Percentiles rank a stretch among this genome's conserved stretches.
Evolutionary conservation across 2,888 invertebrate species (phyloP).

Genomic region (Xylophagus ater): DNA sequence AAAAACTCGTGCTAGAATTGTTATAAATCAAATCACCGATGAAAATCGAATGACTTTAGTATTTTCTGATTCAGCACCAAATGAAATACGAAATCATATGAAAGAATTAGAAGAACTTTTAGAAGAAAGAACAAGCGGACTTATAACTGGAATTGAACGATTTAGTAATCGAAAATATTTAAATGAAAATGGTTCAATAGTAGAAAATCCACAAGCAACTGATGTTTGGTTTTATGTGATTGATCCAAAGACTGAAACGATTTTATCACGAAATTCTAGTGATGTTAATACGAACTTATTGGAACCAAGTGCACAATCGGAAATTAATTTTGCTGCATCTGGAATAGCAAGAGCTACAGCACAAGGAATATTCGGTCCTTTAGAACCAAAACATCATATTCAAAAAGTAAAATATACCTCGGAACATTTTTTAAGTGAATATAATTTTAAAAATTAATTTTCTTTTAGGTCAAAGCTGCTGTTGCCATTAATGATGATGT

Average conservation of each 20-base stretch:
- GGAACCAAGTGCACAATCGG: conserved; percentile 51
- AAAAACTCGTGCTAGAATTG: conserved; percentile 32
- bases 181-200: conserved; percentile 61
- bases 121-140: conserved; percentile 49
- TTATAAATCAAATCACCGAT: conserved; percentile 61
- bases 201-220: conserved; percentile 58
- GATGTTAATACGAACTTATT: conserved; percentile 56
- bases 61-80: conserved; percentile 62
- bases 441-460: conserved; percentile 1
- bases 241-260: conserved; percentile 64
- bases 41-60: conserved; percentile 67
- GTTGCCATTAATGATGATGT: conserved; percentile 54
- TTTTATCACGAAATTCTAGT: conserved; percentile 60
- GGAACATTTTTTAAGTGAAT: neutral
- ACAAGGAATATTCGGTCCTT: conserved; percentile 49
- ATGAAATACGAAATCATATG: conserved; percentile 47
- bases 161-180: conserved; percentile 66
- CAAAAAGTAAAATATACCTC: conserved; percentile 27
- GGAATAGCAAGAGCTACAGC: conserved; percentile 56
- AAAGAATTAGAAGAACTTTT: conserved; percentile 41
- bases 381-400: conserved; percentile 35
- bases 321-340: conserved; percentile 57
- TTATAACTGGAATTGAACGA: conserved; percentile 72
- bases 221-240: conserved; percentile 82
- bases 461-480: conserved; percentile 40